Conservation (phyloP, 2,113 vertebrate genomes). For the Bujurquina vittata region DNA sequence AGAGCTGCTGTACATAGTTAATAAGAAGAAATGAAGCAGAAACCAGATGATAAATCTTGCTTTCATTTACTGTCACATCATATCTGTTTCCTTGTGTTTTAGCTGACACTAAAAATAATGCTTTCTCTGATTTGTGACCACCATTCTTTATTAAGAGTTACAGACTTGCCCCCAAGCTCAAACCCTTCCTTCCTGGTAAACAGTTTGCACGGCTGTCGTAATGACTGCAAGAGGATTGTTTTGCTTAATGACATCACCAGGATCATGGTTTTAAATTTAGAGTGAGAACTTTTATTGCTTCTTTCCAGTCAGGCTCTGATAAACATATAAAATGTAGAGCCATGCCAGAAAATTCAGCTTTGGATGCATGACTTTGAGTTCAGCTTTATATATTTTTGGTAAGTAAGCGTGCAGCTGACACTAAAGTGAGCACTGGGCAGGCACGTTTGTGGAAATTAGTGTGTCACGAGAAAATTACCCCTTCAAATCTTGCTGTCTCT, state of each 20-base stretch:
- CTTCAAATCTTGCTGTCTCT: neutral
- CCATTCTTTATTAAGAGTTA: conserved; percentile 20
- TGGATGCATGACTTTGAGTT: neutral
- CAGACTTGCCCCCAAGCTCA: neutral
- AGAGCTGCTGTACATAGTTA: neutral
- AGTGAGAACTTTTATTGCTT: conserved; percentile 6
- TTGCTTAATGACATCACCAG: conserved; percentile 61
- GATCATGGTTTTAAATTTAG: conserved; percentile 7
- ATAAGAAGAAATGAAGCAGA: conserved; percentile 20
- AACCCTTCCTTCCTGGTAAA: conserved; percentile 33
- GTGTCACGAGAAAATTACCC: conserved; percentile 34
- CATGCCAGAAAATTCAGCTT: conserved; percentile 31
- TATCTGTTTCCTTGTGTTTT: neutral
- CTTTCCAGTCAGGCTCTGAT: conserved; percentile 21
- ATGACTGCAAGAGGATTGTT: conserved; percentile 40
- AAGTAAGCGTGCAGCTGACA: neutral
- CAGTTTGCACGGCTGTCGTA: neutral
- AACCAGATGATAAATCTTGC: conserved; percentile 16
- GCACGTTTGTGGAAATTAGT: conserved; percentile 11
- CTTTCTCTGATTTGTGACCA: conserved; percentile 28
- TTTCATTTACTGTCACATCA: conserved; percentile 1
- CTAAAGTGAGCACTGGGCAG: neutral
- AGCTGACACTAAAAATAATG: conserved; percentile 11
- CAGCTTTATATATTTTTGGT: conserved; percentile 4
- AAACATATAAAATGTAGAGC: conserved; percentile 24